Percentiles rank a stretch among this genome's conserved stretches.
Conservation (phyloP, 1,140 invertebrate genomes). For the Arctopsyche grandis region DNA sequence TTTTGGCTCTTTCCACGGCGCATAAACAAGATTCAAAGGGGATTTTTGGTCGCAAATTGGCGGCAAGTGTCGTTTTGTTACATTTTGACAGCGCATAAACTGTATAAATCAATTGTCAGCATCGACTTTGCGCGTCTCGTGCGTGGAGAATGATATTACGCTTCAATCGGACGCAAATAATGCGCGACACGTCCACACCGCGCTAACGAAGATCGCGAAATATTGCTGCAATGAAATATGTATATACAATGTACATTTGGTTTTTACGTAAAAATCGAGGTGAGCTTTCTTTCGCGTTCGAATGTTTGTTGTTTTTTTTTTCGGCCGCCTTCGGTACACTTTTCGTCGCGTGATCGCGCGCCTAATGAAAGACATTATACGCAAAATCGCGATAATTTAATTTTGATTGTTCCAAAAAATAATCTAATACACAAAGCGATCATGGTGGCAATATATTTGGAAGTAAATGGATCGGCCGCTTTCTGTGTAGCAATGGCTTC, state of each 20-base stretch:
- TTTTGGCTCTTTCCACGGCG: conserved; percentile 7
- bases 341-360: conserved; percentile 12
- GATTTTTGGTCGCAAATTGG: conserved; percentile 27
- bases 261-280: not conserved
- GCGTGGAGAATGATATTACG: conserved; percentile 42
- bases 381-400: conserved; percentile 24
- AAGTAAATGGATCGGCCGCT: conserved; percentile 1
- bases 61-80: conserved; percentile 31
- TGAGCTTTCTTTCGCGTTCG: conserved; percentile 1
- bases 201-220: not conserved
- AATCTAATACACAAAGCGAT: conserved; percentile 14
- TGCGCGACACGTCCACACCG: not conserved
- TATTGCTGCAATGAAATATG: no score
- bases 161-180: conserved; percentile 40
- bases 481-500: not conserved
- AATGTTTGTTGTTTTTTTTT: not conserved
- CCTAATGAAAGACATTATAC: conserved; percentile 22
- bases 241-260: no score
- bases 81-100: conserved; percentile 37
- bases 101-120: conserved; percentile 44
- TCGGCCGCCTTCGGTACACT: not conserved
- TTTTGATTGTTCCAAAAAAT: conserved; percentile 17
- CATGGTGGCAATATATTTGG: conserved; percentile 1
- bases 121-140: conserved; percentile 23
- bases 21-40: conserved; percentile 35